Evolutionary conservation across 1,140 invertebrate genomes (phyloP).

Genomic region (Meloidogyne hapla): DNA sequence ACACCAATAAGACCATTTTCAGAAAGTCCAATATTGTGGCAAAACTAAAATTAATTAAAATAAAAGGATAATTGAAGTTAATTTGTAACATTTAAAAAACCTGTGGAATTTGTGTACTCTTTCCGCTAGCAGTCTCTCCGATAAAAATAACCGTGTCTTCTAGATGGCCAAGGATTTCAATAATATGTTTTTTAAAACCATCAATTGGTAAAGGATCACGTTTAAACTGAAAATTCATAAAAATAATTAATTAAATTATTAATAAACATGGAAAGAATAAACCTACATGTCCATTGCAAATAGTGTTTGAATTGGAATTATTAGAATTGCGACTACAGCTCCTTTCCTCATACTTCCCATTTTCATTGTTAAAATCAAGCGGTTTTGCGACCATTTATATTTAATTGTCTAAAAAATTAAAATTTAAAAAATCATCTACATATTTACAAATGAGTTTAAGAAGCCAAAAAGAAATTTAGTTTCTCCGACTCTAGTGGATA

Average conservation of each 20-base stretch:
- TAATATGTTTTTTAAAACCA: constrained; percentile 7
- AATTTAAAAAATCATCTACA: no score
- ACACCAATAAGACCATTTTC: constrained; percentile 72
- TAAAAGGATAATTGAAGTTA: background rate
- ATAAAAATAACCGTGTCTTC: constrained; percentile 26
- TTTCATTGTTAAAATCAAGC: background rate
- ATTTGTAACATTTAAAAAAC: constrained; percentile 22
- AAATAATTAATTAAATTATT: background rate
- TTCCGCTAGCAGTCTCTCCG: constrained; percentile 48
- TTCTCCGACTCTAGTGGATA: no score
- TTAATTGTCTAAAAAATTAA: background rate
- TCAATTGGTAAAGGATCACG: constrained; percentile 11
- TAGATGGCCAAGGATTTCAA: constrained; percentile 3
- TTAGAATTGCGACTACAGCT: background rate
- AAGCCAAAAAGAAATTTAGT: no score
- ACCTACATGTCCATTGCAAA: background rate
- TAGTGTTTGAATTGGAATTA: background rate
- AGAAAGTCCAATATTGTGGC: constrained; percentile 72
- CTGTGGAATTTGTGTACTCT: constrained; percentile 66
- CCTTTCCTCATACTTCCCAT: background rate
- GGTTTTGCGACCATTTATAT: background rate
- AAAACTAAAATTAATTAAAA: constrained; percentile 70
- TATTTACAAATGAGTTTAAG: no score
- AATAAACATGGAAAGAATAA: background rate
- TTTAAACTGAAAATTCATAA: no score